Evolutionary conservation across 2,113 vertebrate species (phyloP).

Genomic region (Sciurus niger): DNA sequence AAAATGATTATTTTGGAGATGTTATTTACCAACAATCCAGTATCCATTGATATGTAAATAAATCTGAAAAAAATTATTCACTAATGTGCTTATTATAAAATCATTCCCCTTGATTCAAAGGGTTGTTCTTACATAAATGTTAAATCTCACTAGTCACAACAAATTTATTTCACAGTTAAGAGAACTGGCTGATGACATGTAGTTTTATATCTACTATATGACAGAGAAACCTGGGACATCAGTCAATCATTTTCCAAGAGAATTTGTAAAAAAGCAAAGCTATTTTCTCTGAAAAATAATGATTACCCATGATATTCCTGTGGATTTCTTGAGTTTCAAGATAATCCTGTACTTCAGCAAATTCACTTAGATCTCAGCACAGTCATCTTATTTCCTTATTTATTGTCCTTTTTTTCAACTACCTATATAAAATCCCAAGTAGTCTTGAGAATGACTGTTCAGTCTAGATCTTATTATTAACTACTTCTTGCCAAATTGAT

Average conservation of each 20-base stretch:
- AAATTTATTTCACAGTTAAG: slow-evolving; percentile 54
- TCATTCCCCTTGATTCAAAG: background rate
- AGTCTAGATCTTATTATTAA: background rate
- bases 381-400: background rate
- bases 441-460: background rate
- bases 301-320: background rate
- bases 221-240: background rate
- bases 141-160: slow-evolving; percentile 21
- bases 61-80: background rate
- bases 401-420: background rate
- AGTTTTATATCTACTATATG: background rate
- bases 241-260: background rate
- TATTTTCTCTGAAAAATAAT: background rate
- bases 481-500: background rate
- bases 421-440: background rate
- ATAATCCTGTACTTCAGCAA: background rate
- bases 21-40: background rate
- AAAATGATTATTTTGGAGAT: background rate
- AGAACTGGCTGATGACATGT: background rate
- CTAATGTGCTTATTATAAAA: background rate
- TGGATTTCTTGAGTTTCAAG: background rate
- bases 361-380: background rate
- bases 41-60: background rate
- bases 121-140: background rate
- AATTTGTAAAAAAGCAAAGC: slow-evolving; percentile 14